These are phyloP conservation scores for Actenoides lindsayi DNA, from an alignment of 2,113 vertebrate genomes.

Conservation along the genomic window DNA sequence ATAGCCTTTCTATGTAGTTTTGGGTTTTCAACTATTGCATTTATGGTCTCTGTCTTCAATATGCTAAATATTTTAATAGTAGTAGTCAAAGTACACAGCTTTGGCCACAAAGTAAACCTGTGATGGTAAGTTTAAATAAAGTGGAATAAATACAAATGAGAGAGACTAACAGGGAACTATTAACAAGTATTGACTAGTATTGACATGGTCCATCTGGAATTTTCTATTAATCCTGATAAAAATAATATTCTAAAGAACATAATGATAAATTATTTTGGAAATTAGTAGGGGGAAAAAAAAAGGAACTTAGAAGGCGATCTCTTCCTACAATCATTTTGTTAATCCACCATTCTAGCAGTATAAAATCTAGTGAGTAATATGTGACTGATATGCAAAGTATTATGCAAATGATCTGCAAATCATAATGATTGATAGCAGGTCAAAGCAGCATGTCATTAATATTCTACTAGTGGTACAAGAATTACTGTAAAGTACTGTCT, in stretches of 20 bases:
- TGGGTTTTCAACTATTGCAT: background rate
- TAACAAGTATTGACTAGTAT: background rate
- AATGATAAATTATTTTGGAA: background rate
- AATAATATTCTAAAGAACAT: background rate
- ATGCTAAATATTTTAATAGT: background rate
- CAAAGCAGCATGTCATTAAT: slow-evolving; percentile 26
- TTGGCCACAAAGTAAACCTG: background rate
- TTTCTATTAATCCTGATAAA: background rate
- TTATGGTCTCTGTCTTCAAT: background rate
- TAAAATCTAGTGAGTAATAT: background rate
- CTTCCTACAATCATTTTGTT: background rate
- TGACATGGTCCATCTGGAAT: background rate
- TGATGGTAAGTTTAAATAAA: background rate
- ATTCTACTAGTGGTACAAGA: background rate
- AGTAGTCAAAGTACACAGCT: background rate
- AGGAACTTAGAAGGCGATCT: background rate
- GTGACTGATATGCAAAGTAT: background rate
- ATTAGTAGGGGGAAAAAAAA: background rate
- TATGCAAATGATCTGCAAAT: background rate
- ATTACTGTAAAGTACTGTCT: slow-evolving; percentile 30
- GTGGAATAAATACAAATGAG: background rate
- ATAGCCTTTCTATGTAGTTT: background rate
- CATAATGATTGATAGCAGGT: background rate
- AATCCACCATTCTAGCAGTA: background rate
- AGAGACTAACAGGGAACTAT: background rate